Evolutionary conservation across 2,888 invertebrate species (phyloP), one percentile per base, ranked within the genome.

Genomic region (Phragmatobia fuliginosa): DNA sequence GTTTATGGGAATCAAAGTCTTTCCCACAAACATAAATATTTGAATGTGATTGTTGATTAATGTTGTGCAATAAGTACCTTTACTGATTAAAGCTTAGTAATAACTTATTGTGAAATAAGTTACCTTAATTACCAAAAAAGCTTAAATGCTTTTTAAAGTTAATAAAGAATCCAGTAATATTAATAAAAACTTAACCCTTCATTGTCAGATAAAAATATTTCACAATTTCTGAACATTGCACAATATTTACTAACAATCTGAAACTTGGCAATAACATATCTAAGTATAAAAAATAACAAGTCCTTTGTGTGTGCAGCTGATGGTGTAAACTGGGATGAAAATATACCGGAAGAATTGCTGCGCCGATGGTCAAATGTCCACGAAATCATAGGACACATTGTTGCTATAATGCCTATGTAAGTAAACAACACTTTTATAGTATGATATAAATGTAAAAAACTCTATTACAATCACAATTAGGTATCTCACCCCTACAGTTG

Each of bases 291-390:
- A 18, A n/a, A 38, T 52, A 7, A 61, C 16, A 8, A 56, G 32
- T 16, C 16, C 1, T 16, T 28, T 56, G 16, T 58, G 3, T 45
- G 76, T 90, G 87, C 88, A 86, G 96, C 90, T 65, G 94, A 94
- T 68, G 88, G 88, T 32, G 95, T 96, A 61, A 97, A 97, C 95
- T 92, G 95, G 85, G 94, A 96, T 80, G 96, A 96, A 14, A 89
- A 87, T 64, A 97, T 97, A 4, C 90, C 93, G 18, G 93, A 95
- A 66, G 93, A 95, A 72, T 95, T 96, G 68, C 89, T 95, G 36
- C 87, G 89, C 60, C 96, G 94, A 83, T 96, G 97, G 90, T 95
- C 96, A 67, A 96, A 97, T 81, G 91, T 97, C 8, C 98, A 98
- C 79, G 88, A 88, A 61, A 76, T 94, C 33, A 93, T 95, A 80